Evolutionary conservation across 2,113 vertebrate genomes (phyloP), one percentile per base, ranked within the genome.

Genomic region (Macaca nemestrina): DNA sequence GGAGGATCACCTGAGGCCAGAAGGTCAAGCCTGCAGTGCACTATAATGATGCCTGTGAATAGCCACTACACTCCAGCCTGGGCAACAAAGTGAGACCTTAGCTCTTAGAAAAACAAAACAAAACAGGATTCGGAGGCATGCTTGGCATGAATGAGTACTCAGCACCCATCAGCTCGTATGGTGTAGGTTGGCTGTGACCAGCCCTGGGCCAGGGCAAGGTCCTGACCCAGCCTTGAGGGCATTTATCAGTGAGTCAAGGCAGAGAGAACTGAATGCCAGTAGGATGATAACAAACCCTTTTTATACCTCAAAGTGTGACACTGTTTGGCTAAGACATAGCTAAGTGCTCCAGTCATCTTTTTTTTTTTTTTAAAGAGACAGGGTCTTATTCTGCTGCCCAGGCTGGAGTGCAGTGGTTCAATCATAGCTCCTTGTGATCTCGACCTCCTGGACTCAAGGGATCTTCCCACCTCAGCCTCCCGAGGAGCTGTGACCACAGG

Each of bases 161-260:
- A 7, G 50, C 4, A 6, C 48, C 59, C 27, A 12, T 23, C 32
- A 3, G 72, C 18, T 83, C 3, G 0, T 1, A 2, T 2, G 1
- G n/a, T 22, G 55, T 1, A n/a, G 82, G 38, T 7, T n/a, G 94
- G 59, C 72, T 17, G n/a, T 43, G 22, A 11, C 48, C 32, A 70
- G 52, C 38, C 16, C 27, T 55, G 68, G 38, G 68, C 76, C 70
- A 48, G 48, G 30, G 5, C 52, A 45, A 93, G 40, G 52, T 67
- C 48, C 79, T 75, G 75, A 88, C 78, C 52, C 2, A 10, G 70
- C 38, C 64, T 23, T 1, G 20, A 84, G 64, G 61, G 3, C 64
- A 23, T 45, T 50, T 30, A 18, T n/a, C 76, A 27, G 27, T 76
- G 27, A 96, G 45, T 87, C 48, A 59, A 86, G 70, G 35, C 59